Base-by-base conservation (phyloP, 2,797 vertebrate species). In the Helicolenus hilgendorfi region DNA sequence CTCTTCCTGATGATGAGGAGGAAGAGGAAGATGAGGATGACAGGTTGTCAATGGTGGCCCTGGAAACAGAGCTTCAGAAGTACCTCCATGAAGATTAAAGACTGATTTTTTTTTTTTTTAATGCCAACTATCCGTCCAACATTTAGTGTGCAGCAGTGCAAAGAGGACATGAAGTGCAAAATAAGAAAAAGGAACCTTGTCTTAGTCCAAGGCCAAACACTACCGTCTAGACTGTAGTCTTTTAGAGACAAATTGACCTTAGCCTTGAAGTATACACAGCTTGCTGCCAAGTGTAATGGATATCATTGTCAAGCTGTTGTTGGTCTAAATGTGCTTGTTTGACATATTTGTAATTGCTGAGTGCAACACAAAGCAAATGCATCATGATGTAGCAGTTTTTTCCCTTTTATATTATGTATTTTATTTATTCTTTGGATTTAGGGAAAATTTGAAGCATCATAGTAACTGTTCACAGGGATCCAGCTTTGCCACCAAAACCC, bases 51-150 rank as follows among this genome's bases (percentile, higher is more conserved):
- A 96, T 96, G 94, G 92, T 87, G 29, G 97, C 97, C 14, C 83
- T 98, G 75, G 95, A 97, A 91, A 94, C 89, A 2, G 97, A 98
- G 85, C 97, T 98, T 36, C 92, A 96, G 84, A 98, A 96, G 84
- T 98, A 96, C 76, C 96, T 98, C 20, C 77, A 80, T 60, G 95
- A 97, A 11, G 89, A 96, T 45, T 97, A 77, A 96, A 76, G 33
- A 87, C 62, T 77, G 59, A 56, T 29, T 72, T 24, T 22, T 9
- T 35, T 49, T 18, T 49, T 20, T 49, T 49, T 20, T 45, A 45
- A 45, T 45, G 35, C 3, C 49, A 72, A 49, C 11, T 24, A 27
- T 65, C 14, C 3, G 1, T 79, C 58, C 60, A 63, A 26, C 65
- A 45, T 86, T 84, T 55, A 14, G 13, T 69, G 35, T 71, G 22